Conservation (phyloP, 2,888 invertebrate species). For the Allophyes oxyacanthae region DNA sequence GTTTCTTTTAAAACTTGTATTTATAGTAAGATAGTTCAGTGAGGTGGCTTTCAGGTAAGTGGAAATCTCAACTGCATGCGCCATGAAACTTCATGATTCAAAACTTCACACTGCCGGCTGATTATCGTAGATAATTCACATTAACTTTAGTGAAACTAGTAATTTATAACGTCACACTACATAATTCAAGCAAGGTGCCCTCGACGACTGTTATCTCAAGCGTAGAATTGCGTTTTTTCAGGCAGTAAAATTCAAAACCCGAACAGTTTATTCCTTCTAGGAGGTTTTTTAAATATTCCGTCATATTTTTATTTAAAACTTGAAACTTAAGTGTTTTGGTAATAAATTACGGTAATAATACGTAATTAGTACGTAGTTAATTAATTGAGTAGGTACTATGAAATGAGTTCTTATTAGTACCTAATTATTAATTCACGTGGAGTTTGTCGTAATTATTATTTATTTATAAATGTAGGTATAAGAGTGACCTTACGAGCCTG, state of each 20-base stretch:
- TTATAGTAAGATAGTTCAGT: no score
- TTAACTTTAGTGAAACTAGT: constrained; percentile 30
- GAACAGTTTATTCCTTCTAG: constrained; percentile 23
- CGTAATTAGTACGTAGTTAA: no score
- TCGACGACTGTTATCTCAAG: constrained; percentile 54
- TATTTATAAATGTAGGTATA: no score
- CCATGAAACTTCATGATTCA: constrained; percentile 13
- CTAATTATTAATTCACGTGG: no score
- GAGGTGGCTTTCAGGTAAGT: neutral
- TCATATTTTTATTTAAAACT: neutral
- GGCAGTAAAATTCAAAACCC: constrained; percentile 37
- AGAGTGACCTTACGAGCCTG: no score
- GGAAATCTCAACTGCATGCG: constrained; percentile 8
- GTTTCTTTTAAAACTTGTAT: no score
- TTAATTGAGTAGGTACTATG: no score
- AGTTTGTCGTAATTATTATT: no score
- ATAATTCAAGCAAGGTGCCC: constrained; percentile 45
- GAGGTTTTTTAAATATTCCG: neutral
- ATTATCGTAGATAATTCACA: constrained; percentile 18
- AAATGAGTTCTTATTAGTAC: no score
- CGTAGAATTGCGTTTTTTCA: constrained; percentile 49
- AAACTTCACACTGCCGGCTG: constrained; percentile 14
- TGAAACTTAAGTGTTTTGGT: no score
- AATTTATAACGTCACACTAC: constrained; percentile 31
- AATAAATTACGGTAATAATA: no score